phyloP scores from a whole-genome alignment of 1,140 invertebrate genomes.

The Belonocnema kinseyi region DNA sequence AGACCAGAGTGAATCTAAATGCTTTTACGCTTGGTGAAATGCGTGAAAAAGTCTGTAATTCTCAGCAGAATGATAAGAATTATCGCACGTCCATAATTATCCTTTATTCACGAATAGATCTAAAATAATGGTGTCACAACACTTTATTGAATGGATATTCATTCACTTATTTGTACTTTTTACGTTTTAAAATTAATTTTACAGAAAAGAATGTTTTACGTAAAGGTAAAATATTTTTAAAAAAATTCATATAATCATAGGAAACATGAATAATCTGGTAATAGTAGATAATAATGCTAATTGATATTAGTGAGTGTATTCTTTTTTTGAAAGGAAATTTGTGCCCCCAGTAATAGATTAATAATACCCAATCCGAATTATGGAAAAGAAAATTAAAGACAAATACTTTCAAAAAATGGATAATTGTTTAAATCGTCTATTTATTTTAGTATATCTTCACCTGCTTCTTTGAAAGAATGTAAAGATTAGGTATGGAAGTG shows the following conservation, averaged over 20 bases:
- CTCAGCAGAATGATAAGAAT: slow-evolving; percentile 8
- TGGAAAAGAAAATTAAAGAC: not conserved
- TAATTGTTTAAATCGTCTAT: too few species aligned
- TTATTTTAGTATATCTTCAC: not conserved
- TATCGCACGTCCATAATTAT: not conserved
- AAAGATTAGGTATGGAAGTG: too few species aligned
- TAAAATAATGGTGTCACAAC: not conserved
- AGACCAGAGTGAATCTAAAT: not conserved
- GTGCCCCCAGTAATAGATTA: not conserved
- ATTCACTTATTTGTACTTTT: too few species aligned
- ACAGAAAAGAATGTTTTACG: too few species aligned
- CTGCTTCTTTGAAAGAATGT: not conserved
- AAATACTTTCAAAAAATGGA: not conserved
- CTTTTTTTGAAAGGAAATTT: not conserved
- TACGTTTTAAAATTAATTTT: too few species aligned
- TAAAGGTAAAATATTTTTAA: too few species aligned
- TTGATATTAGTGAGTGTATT: too few species aligned
- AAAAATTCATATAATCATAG: not conserved
- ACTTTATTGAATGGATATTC: too few species aligned
- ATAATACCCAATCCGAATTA: not conserved
- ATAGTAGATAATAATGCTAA: too few species aligned
- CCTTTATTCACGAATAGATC: not conserved
- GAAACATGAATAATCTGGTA: not conserved
- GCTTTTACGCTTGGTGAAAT: not conserved
- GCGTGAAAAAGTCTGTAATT: not conserved